Percentiles rank a stretch among this genome's conserved stretches.
Evolutionary conservation across 2,888 invertebrate genomes (phyloP).

Genomic region (Mimachlamys varia): DNA sequence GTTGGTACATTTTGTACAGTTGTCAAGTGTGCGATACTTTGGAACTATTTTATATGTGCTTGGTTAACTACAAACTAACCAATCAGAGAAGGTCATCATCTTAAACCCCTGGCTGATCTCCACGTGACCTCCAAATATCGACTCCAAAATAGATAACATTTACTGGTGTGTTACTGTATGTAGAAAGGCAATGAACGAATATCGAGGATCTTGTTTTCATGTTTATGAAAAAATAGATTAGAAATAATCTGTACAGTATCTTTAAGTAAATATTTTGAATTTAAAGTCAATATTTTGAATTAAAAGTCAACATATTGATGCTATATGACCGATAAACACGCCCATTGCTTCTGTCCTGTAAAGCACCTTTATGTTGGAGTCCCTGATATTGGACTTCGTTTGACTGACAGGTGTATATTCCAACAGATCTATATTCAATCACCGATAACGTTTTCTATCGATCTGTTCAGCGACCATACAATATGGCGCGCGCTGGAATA

Average conservation of each 20-base stretch:
- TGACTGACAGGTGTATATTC: constrained; percentile 3
- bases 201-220: not conserved
- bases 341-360: not conserved
- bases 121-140: too few species aligned
- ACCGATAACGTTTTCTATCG: too few species aligned
- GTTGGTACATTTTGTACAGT: too few species aligned
- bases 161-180: too few species aligned
- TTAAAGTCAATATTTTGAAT: constrained; percentile 6
- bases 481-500: not conserved
- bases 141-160: too few species aligned
- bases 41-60: too few species aligned
- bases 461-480: not conserved
- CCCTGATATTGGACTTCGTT: not conserved
- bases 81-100: too few species aligned
- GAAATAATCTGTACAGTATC: not conserved
- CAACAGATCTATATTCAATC: not conserved
- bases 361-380: not conserved
- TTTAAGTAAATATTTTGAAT: constrained; percentile 12
- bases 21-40: too few species aligned
- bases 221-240: not conserved
- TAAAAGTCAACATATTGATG: not conserved
- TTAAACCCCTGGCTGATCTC: too few species aligned
- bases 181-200: too few species aligned
- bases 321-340: not conserved
- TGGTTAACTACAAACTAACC: too few species aligned